These are phyloP conservation scores for Blomia tropicalis DNA, from an alignment of 2,888 invertebrate species.

Conservation along the genomic window DNA sequence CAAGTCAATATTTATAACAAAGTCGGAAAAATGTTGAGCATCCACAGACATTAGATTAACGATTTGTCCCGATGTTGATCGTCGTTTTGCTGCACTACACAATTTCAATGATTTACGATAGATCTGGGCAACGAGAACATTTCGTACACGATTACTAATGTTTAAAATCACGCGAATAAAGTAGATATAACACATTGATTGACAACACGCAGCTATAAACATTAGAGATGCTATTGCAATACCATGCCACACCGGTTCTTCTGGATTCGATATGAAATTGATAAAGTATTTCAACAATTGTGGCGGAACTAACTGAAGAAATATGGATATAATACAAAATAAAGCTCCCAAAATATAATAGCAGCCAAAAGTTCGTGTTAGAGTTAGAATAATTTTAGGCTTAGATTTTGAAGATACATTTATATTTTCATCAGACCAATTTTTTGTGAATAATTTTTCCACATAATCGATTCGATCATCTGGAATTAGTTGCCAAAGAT, in stretches of 20 bases:
- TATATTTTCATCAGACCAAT: not conserved
- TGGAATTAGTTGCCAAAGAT: conserved; percentile 34
- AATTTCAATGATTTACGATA: conserved; percentile 49
- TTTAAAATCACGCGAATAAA: conserved; percentile 71
- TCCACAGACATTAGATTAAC: conserved; percentile 84
- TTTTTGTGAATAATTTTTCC: too few relatives aligned
- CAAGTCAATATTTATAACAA: conserved; percentile 63
- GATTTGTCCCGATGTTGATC: conserved; percentile 70
- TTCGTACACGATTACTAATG: conserved; percentile 73
- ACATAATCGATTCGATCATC: conserved; percentile 22
- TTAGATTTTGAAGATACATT: not conserved
- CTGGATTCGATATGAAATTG: conserved; percentile 40
- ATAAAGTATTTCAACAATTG: conserved; percentile 33
- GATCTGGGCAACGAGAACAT: conserved; percentile 71
- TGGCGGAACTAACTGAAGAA: conserved; percentile 38
- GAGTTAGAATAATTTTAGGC: conserved; percentile 18
- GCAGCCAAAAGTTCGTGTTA: conserved; percentile 23
- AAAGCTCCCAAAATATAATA: conserved; percentile 33
- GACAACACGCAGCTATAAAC: conserved; percentile 55
- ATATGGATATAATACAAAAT: conserved; percentile 36
- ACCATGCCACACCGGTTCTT: conserved; percentile 61
- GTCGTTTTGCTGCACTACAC: conserved; percentile 31
- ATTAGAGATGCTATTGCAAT: conserved; percentile 61
- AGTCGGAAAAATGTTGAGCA: conserved; percentile 68
- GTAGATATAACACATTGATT: conserved; percentile 43